phyloP scores from a whole-genome alignment of 2,797 vertebrate species.

The Decapterus maruadsi region DNA sequence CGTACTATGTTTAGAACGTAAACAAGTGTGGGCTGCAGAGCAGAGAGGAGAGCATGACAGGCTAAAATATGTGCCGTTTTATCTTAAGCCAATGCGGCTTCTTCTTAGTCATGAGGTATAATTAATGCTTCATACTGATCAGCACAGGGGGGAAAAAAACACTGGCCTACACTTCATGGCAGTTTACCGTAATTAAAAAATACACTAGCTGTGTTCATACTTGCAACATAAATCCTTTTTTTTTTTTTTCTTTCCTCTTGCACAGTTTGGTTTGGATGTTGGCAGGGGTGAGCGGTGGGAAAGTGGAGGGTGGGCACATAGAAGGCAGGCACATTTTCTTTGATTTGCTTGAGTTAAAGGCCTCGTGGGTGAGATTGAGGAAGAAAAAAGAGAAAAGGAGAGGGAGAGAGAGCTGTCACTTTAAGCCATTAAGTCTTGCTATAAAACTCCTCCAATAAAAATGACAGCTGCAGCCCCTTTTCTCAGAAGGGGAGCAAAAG shows the following conservation, averaged over 20 bases:
- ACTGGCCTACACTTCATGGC: conserved; percentile 22
- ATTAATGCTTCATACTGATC: conserved; percentile 43
- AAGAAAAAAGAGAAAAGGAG: conserved; percentile 37
- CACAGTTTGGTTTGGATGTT: conserved; percentile 34
- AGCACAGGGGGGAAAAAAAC: conserved; percentile 5
- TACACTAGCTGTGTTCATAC: conserved; percentile 41
- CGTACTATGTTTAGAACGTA: conserved; percentile 52
- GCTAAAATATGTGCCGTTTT: conserved; percentile 35
- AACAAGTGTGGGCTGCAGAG: conserved; percentile 43
- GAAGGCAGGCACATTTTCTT: conserved; percentile 64
- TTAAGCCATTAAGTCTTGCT: conserved; percentile 86
- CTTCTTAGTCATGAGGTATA: conserved; percentile 36
- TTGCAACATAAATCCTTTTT: conserved; percentile 27
- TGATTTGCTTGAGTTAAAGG: conserved; percentile 72
- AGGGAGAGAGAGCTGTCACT: conserved; percentile 76
- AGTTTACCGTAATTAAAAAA: conserved; percentile 37
- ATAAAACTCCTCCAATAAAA: conserved; percentile 88
- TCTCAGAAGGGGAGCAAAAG: conserved; percentile 82
- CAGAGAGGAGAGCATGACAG: conserved; percentile 27
- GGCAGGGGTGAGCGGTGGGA: conserved; percentile 55
- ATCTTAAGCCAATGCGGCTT: conserved; percentile 41
- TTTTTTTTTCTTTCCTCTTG: neutral
- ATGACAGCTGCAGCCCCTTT: conserved; percentile 86
- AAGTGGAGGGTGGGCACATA: conserved; percentile 54
- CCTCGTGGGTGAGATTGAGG: conserved; percentile 58